phyloP scores from a whole-genome alignment of 2,797 vertebrate species.

The Phaenicophaeus curvirostris region DNA sequence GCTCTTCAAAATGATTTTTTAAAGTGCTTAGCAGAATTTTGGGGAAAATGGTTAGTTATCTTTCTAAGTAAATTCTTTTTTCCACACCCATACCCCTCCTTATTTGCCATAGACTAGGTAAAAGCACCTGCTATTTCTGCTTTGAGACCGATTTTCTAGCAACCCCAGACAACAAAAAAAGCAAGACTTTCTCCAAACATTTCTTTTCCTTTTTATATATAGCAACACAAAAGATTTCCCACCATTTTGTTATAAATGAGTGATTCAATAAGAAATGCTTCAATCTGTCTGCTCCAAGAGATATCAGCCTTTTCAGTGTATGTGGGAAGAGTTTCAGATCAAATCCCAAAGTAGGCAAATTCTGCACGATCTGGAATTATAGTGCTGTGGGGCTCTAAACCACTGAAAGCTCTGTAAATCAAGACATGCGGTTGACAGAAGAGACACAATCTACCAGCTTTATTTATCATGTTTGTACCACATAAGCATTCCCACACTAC shows the following conservation, averaged over 20 bases:
- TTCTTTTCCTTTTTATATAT: background rate
- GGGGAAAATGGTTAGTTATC: background rate
- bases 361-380: background rate
- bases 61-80: background rate
- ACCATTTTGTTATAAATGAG: background rate
- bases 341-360: background rate
- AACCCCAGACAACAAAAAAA: background rate
- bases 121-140: background rate
- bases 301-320: background rate
- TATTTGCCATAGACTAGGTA: background rate
- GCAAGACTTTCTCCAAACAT: background rate
- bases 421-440: constrained; percentile 2
- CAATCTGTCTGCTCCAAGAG: background rate
- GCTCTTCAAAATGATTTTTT: background rate
- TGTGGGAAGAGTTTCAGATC: background rate
- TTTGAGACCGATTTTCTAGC: background rate
- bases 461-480: background rate
- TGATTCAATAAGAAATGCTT: background rate
- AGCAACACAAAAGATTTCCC: background rate
- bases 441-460: background rate
- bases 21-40: background rate
- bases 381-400: background rate
- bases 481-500: background rate
- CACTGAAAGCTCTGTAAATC: background rate
- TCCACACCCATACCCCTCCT: background rate